A percentile compares a stretch with the other conserved stretches of the same genome.
phyloP scores from a whole-genome alignment of 2,113 vertebrate species.

The Sylvilagus bachmani region DNA sequence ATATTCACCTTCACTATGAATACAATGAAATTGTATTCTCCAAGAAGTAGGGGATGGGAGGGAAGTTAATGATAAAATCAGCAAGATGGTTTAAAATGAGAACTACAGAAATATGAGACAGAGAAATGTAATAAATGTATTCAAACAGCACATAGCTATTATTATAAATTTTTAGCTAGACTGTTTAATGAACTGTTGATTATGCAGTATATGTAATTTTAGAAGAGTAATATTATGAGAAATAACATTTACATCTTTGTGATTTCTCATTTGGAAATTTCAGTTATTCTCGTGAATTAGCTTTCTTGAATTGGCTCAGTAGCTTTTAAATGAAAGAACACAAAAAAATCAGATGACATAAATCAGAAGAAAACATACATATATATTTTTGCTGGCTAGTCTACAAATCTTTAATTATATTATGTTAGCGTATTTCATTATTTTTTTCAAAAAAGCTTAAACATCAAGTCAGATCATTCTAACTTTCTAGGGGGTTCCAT shows the following conservation, averaged over 20 bases:
- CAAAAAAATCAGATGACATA: neutral
- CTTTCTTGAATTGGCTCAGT: neutral
- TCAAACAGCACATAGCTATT: neutral
- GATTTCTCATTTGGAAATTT: slow-evolving; percentile 60
- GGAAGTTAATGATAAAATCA: neutral
- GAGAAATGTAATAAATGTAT: slow-evolving; percentile 40
- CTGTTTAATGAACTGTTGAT: slow-evolving; percentile 35
- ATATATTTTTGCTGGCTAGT: neutral
- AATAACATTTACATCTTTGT: slow-evolving; percentile 54
- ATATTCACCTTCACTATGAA: neutral
- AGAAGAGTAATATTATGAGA: slow-evolving; percentile 53
- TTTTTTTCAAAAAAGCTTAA: neutral
- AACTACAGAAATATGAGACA: neutral
- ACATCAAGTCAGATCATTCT: neutral
- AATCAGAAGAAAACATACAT: neutral
- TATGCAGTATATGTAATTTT: slow-evolving; percentile 52
- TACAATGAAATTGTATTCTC: slow-evolving; percentile 1
- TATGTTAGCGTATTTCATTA: neutral
- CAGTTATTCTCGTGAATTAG: neutral
- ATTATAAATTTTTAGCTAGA: slow-evolving; percentile 37
- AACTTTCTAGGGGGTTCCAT: neutral
- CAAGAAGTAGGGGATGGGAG: neutral
- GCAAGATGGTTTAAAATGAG: slow-evolving; percentile 3
- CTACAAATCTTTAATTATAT: neutral
- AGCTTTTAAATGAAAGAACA: slow-evolving; percentile 17